These are phyloP conservation scores for Philereme vetulata DNA, from an alignment of 2,888 invertebrate genomes.

Conservation along the genomic window DNA sequence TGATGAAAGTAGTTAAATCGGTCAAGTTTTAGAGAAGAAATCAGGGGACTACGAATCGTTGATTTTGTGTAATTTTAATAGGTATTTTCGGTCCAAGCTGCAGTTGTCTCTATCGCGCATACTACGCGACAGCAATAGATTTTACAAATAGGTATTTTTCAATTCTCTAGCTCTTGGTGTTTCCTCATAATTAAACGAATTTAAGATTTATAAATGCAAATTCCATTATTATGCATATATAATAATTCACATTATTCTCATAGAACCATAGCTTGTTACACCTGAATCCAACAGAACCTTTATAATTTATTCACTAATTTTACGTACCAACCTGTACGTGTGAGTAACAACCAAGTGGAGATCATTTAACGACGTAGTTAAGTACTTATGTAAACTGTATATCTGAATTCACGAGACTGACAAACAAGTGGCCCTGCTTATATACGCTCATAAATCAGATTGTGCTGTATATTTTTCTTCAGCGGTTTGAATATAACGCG, in stretches of 20 bases:
- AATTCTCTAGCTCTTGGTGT: no score
- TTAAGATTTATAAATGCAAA: not conserved
- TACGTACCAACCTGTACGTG: conserved; percentile 9
- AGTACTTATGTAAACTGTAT: conserved; percentile 24
- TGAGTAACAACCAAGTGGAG: conserved; percentile 18
- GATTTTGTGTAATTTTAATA: no score
- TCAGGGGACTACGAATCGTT: no score
- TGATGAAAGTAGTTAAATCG: no score
- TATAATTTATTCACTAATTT: conserved; percentile 16
- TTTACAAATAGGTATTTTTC: no score
- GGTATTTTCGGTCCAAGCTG: no score
- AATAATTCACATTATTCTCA: not conserved
- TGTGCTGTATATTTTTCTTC: conserved; percentile 57
- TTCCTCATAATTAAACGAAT: no score
- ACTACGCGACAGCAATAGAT: no score
- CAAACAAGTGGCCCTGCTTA: conserved; percentile 52
- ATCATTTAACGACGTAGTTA: conserved; percentile 20
- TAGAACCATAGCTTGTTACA: conserved; percentile 7
- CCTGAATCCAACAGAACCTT: conserved; percentile 1
- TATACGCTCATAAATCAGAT: conserved; percentile 56
- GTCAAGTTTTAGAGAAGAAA: no score
- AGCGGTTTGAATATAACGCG: conserved; percentile 42
- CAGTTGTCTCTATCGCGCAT: no score
- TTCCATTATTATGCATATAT: not conserved
- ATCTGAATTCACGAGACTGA: conserved; percentile 39